phyloP scores from a whole-genome alignment of 2,888 invertebrate genomes.

The Diaprepes abbreviatus region DNA sequence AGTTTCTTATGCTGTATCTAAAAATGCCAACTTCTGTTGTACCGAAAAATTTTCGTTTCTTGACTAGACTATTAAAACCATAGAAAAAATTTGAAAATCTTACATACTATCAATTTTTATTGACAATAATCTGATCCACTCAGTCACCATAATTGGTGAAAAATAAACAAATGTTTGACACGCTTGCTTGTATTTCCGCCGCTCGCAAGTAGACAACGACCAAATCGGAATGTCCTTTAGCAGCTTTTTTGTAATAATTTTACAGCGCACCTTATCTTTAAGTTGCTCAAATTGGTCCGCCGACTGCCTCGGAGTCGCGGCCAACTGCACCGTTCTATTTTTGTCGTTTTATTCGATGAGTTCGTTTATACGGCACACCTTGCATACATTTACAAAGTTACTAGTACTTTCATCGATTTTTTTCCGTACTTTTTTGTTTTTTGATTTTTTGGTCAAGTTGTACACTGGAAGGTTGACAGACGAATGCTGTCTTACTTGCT shows the following conservation, averaged over 20 bases:
- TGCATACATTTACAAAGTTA: constrained; percentile 61
- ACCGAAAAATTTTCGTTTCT: no score
- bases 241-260: constrained; percentile 77
- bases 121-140: no score
- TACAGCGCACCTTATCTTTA: constrained; percentile 79
- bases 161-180: no score
- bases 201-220: not conserved
- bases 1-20: no score
- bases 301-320: constrained; percentile 50
- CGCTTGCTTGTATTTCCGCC: constrained; percentile 7
- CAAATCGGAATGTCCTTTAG: constrained; percentile 56
- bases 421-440: constrained; percentile 53
- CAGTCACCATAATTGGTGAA: no score
- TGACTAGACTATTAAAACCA: no score
- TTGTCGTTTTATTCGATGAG: constrained; percentile 68
- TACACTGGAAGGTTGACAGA: constrained; percentile 25
- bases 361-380: constrained; percentile 77
- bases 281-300: constrained; percentile 72
- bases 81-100: no score
- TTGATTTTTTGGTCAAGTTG: constrained; percentile 45
- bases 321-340: constrained; percentile 67
- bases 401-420: constrained; percentile 55
- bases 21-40: no score
- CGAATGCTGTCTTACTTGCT: constrained; percentile 6
- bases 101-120: no score